phyloP scores from a whole-genome alignment of 2,113 vertebrate genomes.

The Sylvilagus bachmani region DNA sequence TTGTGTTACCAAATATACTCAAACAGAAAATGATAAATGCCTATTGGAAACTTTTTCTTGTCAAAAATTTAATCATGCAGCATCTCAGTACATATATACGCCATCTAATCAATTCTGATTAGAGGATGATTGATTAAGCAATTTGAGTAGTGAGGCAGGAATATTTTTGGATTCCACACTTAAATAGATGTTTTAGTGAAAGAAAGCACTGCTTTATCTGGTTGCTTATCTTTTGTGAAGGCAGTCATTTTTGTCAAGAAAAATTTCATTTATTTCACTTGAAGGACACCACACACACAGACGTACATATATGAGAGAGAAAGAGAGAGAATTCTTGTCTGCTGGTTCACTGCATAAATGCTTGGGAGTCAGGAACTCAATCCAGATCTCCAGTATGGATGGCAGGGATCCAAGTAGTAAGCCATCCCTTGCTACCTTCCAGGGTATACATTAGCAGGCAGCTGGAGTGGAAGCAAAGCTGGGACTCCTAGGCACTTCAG shows the following conservation, averaged over 20 bases:
- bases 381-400: too few species aligned
- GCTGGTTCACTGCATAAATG: too few species aligned
- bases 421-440: too few species aligned
- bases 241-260: background rate
- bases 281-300: too few species aligned
- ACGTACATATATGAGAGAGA: too few species aligned
- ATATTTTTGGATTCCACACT: conserved; percentile 34
- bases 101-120: background rate
- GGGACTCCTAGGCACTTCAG: too few species aligned
- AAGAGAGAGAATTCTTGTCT: too few species aligned
- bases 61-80: background rate
- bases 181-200: conserved; percentile 55
- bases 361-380: too few species aligned
- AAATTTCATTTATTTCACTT: too few species aligned
- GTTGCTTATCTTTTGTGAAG: conserved; percentile 9
- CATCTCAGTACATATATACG: conserved; percentile 9
- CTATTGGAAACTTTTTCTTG: background rate
- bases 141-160: conserved; percentile 19
- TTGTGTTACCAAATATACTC: conserved; percentile 12
- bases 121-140: conserved; percentile 9
- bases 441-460: too few species aligned
- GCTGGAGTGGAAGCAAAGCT: too few species aligned
- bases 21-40: conserved; percentile 35
- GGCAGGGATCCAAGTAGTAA: too few species aligned
- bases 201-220: conserved; percentile 22